Conservation (phyloP, 2,113 vertebrate species). For the Galbula dea region DNA sequence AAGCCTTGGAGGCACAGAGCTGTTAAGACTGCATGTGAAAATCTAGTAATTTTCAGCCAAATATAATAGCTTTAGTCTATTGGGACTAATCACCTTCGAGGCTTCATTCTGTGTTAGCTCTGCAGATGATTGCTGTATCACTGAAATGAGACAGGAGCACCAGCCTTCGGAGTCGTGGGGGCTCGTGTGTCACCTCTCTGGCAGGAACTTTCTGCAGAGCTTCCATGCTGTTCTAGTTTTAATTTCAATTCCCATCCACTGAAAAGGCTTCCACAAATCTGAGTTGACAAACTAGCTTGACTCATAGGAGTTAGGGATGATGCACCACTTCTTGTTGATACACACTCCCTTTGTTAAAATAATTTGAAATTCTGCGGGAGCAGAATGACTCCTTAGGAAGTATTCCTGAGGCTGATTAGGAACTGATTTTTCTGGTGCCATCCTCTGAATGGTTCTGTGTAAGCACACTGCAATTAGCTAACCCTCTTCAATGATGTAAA, state of each 20-base stretch:
- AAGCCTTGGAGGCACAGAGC: not conserved
- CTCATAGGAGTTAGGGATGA: not conserved
- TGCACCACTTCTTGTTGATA: not conserved
- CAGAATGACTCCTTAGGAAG: not conserved
- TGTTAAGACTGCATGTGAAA: not conserved
- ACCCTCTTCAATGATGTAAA: not conserved
- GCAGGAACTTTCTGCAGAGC: not conserved
- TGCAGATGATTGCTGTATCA: not conserved
- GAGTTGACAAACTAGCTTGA: not conserved
- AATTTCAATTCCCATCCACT: not conserved
- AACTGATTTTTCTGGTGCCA: not conserved
- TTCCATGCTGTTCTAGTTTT: not conserved
- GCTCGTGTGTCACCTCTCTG: not conserved
- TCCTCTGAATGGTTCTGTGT: not conserved
- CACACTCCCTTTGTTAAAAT: not conserved
- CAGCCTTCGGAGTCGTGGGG: not conserved
- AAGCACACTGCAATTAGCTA: not conserved
- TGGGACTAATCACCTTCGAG: not conserved
- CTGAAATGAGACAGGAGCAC: not conserved
- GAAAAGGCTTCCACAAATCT: not conserved
- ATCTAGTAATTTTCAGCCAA: not conserved
- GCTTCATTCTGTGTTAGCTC: not conserved
- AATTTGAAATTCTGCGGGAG: not conserved
- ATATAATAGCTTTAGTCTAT: not conserved
- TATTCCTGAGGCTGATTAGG: not conserved